Percentiles rank a stretch among this genome's conserved stretches.
phyloP scores from a whole-genome alignment of 2,113 vertebrate genomes.

The Cebus imitator region DNA sequence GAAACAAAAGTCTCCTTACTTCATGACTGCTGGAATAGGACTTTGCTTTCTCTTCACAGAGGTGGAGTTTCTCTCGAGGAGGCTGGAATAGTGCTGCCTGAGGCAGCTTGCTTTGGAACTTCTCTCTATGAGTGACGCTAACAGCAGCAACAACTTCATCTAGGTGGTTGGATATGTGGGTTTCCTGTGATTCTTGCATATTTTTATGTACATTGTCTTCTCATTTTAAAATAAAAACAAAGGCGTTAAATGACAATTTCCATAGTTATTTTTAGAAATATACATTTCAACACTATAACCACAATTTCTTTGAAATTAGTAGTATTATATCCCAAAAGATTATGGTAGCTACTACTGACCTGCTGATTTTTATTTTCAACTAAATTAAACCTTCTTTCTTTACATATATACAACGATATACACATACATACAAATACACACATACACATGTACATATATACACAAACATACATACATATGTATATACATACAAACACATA shows the following conservation, averaged over 20 bases:
- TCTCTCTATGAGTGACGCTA: slow-evolving; percentile 30
- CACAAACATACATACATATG: no score
- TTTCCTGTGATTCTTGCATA: slow-evolving; percentile 70
- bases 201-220: slow-evolving; percentile 57
- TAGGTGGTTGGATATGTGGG: slow-evolving; percentile 50
- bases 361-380: not conserved
- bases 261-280: not conserved
- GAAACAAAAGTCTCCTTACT: slow-evolving; percentile 25
- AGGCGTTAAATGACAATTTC: not conserved
- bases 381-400: not conserved
- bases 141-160: slow-evolving; percentile 64
- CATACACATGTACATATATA: no score
- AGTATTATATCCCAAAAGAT: not conserved
- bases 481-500: no score
- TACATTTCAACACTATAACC: not conserved
- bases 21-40: not conserved
- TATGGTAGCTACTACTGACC: not conserved
- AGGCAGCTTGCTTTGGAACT: not conserved
- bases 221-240: slow-evolving; percentile 44
- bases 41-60: slow-evolving; percentile 63
- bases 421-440: no score
- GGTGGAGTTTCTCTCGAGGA: slow-evolving; percentile 68
- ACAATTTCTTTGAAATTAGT: not conserved
- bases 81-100: slow-evolving; percentile 61
- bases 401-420: not conserved